Evolutionary conservation across 2,113 vertebrate genomes (phyloP).

Genomic region (Spea multiplicata): DNA sequence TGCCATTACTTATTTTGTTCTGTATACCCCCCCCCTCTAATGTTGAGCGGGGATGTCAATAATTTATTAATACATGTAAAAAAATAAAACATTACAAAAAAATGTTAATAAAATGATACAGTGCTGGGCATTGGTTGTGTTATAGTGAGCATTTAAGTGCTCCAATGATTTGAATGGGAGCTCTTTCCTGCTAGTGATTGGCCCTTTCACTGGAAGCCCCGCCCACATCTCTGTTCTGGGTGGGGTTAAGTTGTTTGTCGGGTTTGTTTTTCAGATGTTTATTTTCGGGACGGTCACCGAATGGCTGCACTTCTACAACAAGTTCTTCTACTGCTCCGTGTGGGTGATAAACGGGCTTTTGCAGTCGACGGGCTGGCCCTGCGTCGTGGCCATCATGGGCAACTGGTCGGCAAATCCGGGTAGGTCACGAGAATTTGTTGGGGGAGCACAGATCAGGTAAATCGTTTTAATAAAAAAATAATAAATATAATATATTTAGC

Average conservation of each 20-base stretch:
- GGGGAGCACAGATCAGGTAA: background rate
- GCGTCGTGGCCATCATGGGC: conserved; percentile 94
- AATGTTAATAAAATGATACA: too few species aligned
- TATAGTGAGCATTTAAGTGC: background rate
- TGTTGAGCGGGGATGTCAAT: too few species aligned
- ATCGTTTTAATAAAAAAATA: background rate
- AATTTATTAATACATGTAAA: too few species aligned
- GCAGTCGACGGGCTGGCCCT: conserved; percentile 95
- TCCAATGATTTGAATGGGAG: background rate
- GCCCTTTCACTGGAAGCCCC: too few species aligned
- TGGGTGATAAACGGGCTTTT: conserved; percentile 92
- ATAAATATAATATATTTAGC: too few species aligned
- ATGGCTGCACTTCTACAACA: conserved; percentile 90
- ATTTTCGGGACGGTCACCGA: conserved; percentile 87
- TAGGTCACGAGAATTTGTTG: conserved; percentile 53
- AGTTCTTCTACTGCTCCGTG: conserved; percentile 83
- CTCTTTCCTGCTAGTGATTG: background rate
- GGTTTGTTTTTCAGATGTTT: conserved; percentile 67
- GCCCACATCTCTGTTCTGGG: background rate
- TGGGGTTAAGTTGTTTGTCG: background rate
- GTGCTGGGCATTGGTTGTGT: too few species aligned
- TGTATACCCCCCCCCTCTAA: background rate
- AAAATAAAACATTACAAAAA: too few species aligned
- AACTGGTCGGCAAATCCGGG: conserved; percentile 97
- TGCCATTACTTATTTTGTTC: too few species aligned